Conservation (phyloP, 2,888 invertebrate species). For the Ditula angustiorana region DNA sequence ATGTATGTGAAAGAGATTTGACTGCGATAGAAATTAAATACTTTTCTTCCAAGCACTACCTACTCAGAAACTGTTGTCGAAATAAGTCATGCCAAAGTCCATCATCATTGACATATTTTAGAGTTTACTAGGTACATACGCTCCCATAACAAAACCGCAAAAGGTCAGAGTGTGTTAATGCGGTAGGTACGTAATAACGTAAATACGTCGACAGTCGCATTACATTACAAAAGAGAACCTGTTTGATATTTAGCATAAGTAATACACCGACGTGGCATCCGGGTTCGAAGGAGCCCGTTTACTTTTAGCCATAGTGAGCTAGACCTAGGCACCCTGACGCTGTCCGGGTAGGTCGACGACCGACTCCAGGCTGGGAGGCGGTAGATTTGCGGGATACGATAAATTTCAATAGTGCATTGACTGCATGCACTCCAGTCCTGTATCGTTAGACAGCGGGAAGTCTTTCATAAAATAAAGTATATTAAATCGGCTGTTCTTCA, state of each 20-base stretch:
- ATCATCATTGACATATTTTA: background rate
- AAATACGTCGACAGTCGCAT: constrained; percentile 14
- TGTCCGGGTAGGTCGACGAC: constrained; percentile 73
- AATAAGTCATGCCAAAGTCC: background rate
- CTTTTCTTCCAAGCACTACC: background rate
- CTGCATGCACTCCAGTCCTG: constrained; percentile 62
- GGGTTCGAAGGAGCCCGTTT: constrained; percentile 70
- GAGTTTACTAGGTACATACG: too few relatives aligned
- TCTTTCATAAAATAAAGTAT: constrained; percentile 47
- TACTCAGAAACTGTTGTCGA: background rate
- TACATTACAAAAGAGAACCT: constrained; percentile 40
- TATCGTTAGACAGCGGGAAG: constrained; percentile 54
- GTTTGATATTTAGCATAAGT: constrained; percentile 43
- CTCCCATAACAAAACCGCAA: constrained; percentile 1
- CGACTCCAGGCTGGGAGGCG: constrained; percentile 70
- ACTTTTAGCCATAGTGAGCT: constrained; percentile 62
- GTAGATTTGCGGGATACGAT: constrained; percentile 82
- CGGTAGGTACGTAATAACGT: background rate
- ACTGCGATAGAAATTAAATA: background rate
- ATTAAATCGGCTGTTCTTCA: constrained; percentile 42
- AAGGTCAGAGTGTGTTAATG: constrained; percentile 28
- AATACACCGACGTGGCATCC: constrained; percentile 53
- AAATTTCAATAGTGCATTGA: constrained; percentile 83
- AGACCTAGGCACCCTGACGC: constrained; percentile 76
- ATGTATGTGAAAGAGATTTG: background rate